A percentile compares a stretch with the other conserved stretches of the same genome.
Conservation (phyloP, 2,797 vertebrate genomes). For the Sebastes iracundus region DNA sequence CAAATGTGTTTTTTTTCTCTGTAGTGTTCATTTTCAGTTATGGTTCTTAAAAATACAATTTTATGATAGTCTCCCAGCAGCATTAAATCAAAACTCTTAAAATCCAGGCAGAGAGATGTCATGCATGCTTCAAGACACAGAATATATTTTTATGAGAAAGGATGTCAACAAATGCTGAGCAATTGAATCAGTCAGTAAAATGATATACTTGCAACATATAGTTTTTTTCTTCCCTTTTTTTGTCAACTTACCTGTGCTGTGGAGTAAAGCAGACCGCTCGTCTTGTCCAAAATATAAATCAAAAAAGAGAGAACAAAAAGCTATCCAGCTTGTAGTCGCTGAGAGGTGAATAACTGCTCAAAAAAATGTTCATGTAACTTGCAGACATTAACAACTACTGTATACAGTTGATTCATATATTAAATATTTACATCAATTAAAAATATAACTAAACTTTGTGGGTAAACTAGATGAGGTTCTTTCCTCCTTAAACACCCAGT, state of each 20-base stretch:
- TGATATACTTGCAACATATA: not conserved
- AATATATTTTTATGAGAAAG: not conserved
- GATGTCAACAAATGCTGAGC: not conserved
- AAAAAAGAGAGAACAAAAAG: not conserved
- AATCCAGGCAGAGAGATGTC: not conserved
- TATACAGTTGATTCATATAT: not conserved
- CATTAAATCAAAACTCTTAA: not conserved
- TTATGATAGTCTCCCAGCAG: not conserved
- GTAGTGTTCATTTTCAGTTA: not conserved
- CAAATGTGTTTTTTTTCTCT: not conserved
- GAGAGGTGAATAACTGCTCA: not conserved
- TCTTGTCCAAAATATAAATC: conserved; percentile 9
- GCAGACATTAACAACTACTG: not conserved
- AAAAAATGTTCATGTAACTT: not conserved
- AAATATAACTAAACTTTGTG: not conserved
- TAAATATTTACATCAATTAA: not conserved
- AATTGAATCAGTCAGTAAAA: not conserved
- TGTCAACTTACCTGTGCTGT: conserved; percentile 16
- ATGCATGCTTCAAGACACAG: not conserved
- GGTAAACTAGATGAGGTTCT: not conserved
- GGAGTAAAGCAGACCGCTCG: not conserved
- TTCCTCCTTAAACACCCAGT: not conserved
- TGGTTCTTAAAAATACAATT: not conserved
- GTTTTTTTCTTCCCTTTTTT: not conserved
- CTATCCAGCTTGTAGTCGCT: not conserved